Conservation (phyloP, 2,888 invertebrate species). For the Hirtodrosophila alboralis region DNA sequence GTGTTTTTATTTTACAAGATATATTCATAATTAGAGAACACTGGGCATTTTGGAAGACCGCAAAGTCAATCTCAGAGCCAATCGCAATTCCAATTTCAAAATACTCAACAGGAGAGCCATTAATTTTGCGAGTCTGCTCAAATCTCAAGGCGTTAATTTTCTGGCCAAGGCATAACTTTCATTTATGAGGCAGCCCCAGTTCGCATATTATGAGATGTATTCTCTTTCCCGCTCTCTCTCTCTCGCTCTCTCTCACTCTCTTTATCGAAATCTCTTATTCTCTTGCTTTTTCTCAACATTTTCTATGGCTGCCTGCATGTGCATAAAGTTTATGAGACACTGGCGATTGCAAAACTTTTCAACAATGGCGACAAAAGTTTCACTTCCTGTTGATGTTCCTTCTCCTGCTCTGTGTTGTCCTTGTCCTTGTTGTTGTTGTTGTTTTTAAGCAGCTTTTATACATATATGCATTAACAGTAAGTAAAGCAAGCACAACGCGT, state of each 20-base stretch:
- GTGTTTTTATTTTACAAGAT: conserved; percentile 10
- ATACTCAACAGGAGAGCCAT: conserved; percentile 48
- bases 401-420: neutral
- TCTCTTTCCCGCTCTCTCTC: neutral
- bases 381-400: conserved; percentile 36
- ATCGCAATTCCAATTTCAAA: conserved; percentile 42
- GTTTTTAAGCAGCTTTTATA: conserved; percentile 15
- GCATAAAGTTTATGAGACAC: conserved; percentile 75
- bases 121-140: conserved; percentile 35
- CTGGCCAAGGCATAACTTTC: conserved; percentile 64
- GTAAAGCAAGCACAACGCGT: conserved; percentile 26
- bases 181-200: conserved; percentile 64
- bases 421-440: neutral
- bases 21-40: conserved; percentile 63
- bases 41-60: conserved; percentile 21
- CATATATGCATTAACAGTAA: conserved; percentile 2
- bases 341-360: conserved; percentile 78
- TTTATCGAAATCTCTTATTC: too few species aligned
- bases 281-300: too few species aligned
- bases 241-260: neutral
- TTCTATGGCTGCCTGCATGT: conserved; percentile 39
- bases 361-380: conserved; percentile 78
- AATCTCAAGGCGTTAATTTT: conserved; percentile 71
- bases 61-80: conserved; percentile 4
- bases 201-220: conserved; percentile 67